Base-by-base conservation (phyloP, 2,113 vertebrate species). In the Halichoerus grypus region DNA sequence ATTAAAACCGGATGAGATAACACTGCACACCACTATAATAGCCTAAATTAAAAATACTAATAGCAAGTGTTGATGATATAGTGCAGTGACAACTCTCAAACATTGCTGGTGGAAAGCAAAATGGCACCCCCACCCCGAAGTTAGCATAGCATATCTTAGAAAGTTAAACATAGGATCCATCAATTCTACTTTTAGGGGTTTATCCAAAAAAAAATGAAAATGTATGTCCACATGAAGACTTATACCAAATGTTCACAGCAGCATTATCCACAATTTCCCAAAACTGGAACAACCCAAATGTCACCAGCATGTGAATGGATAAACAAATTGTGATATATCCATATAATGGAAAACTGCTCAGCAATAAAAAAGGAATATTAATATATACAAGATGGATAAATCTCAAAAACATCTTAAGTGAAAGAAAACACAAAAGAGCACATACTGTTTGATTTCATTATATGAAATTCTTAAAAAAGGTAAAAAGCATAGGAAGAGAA, bases 181-280 rank as follows among this genome's bases (percentile, higher is more conserved):
- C 8, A 11, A 53, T 82, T 15, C 33, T 69, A 74, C 71, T 80
- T 72, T 55, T 67, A 85, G 79, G 3, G 15, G 6, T 74, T 81
- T 51, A 87, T 51, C 39, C 28, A 74, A 74, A 84, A 86, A 65
- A 81, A 51, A 95, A 74, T 11, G 39, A 92, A 90, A 91, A 33
- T 33, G 22, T 82, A 24, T 80, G 16, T 85, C 51, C 3, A 81
- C 18, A 3, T 76, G 57, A 82, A 86, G 22, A 86, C 1, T 42
- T 76, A 12, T 10, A 63, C 5, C n/a, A 87, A 86, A 88, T 49
- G 19, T 53, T 55, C 42, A 55, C 16, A 46, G 59, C 24, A 92
- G 31, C 36, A 49, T 63, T 71, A 81, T 61, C 22, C 11, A 93
- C n/a, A 61, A 28, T 18, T 61, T 9, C 61, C n/a, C 31, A 53